Evolutionary conservation across 2,113 vertebrate species (phyloP), one percentile per base, ranked within the genome.

Genomic region (Triplophysa siluroides): DNA sequence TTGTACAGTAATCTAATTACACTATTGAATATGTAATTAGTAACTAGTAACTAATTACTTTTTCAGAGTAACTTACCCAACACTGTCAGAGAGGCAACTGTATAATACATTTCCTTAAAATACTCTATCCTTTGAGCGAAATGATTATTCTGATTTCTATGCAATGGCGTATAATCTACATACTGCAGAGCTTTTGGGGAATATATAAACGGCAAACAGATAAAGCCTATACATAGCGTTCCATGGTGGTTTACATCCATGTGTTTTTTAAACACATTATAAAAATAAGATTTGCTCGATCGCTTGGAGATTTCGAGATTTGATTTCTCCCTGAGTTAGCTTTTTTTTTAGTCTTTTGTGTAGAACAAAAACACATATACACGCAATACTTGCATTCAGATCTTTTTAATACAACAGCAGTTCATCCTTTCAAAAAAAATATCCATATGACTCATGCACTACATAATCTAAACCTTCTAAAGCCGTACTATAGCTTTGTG

Each of bases 141-240:
- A 33, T 45, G 41, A 74, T 74, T 64, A 75, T 26, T 74, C 62
- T 74, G 21, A 60, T 80, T 74, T 80, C 47, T 66, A 67, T 58
- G 23, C 62, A 80, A 56, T 50, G 73, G 11, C 26, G 10, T 60
- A 67, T 66, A 66, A 63, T 74, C 54, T 65, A 4, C 64, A 45
- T 66, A 54, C 50, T 41, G 54, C 45, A 45, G 70, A 52, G 79
- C 70, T 58, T 75, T 74, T 66, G 70, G 64, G 62, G 50, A 60
- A 73, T 64, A 24, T 62, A 33, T 41, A 60, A 45, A 76, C 16
- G 12, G 45, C n/a, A 62, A 61, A 76, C 24, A 29, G 12, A 65
- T 52, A 52, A 50, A 52, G 6, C 24, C 14, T 64, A 76, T 33
- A 76, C 16, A 19, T 10, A 62, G 9, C 45, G 41, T 41, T 58